A percentile compares a stretch with the other conserved stretches of the same genome.
phyloP scores from a whole-genome alignment of 2,797 vertebrate species.

The Sebastes dallii region DNA sequence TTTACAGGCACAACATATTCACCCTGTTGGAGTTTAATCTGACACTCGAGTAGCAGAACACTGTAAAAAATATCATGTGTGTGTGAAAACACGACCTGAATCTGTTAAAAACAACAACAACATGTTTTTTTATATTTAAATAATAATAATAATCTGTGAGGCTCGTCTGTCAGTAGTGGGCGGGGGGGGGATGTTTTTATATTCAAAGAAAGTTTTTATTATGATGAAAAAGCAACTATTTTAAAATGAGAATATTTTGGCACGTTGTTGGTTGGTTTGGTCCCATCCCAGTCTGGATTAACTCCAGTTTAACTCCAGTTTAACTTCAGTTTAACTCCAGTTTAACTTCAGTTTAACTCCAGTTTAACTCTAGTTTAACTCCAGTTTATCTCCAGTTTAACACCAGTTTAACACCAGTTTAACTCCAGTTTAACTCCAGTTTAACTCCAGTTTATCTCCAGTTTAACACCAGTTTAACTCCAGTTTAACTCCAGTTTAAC shows the following conservation, averaged over 20 bases:
- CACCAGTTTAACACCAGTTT: background rate
- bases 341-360: background rate
- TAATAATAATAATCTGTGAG: background rate
- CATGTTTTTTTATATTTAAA: slow-evolving; percentile 45
- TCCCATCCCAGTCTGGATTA: background rate
- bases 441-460: too few relatives aligned
- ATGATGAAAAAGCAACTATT: slow-evolving; percentile 59
- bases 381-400: too few relatives aligned
- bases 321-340: background rate
- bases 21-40: background rate
- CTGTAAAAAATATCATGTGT: slow-evolving; percentile 24
- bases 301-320: background rate
- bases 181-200: slow-evolving; percentile 45
- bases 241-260: slow-evolving; percentile 69
- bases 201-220: slow-evolving; percentile 39
- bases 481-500: background rate
- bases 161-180: slow-evolving; percentile 13
- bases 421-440: too few relatives aligned
- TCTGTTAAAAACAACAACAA: slow-evolving; percentile 18
- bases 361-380: too few relatives aligned
- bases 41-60: slow-evolving; percentile 44
- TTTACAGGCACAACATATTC: background rate
- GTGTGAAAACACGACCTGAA: slow-evolving; percentile 3
- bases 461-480: too few relatives aligned
- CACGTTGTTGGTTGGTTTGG: slow-evolving; percentile 22